Conservation (phyloP, 2,113 vertebrate genomes). For the Amphiprion percula region DNA sequence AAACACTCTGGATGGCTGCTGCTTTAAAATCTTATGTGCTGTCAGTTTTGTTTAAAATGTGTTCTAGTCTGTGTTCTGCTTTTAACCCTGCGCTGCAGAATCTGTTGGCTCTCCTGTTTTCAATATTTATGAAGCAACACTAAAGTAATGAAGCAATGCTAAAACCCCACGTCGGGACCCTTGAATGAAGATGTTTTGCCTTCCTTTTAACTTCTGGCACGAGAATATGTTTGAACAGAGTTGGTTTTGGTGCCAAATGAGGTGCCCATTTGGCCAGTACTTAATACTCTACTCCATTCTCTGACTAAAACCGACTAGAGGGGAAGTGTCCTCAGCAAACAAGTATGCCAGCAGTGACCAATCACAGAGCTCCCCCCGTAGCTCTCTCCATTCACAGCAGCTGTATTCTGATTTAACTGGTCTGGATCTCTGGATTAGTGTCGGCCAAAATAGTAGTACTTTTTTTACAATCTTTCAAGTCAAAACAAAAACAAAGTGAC, state of each 20-base stretch:
- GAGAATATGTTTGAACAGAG: constrained; percentile 33
- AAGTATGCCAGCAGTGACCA: constrained; percentile 74
- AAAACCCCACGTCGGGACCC: constrained; percentile 41
- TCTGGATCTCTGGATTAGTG: constrained; percentile 9
- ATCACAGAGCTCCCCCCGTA: constrained; percentile 19
- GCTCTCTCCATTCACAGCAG: constrained; percentile 1
- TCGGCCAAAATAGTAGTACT: constrained; percentile 4
- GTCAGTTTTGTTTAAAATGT: constrained; percentile 45
- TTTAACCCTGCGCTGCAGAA: constrained; percentile 41
- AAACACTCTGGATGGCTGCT: constrained; percentile 18
- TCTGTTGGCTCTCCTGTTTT: constrained; percentile 19
- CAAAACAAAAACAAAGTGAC: constrained; percentile 53
- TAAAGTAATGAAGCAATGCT: constrained; percentile 57
- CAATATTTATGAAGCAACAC: constrained; percentile 52
- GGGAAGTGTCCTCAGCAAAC: constrained; percentile 71
- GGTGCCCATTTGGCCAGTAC: constrained; percentile 55
- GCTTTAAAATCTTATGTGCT: constrained; percentile 40
- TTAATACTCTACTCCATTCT: constrained; percentile 15
- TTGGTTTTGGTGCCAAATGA: constrained; percentile 43
- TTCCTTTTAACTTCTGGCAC: constrained; percentile 41
- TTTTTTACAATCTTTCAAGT: constrained; percentile 40
- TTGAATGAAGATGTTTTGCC: constrained; percentile 43
- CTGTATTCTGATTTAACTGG: constrained; percentile 37
- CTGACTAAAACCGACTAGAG: constrained; percentile 23
- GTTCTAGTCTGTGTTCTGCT: constrained; percentile 20